Base-by-base conservation (phyloP, 2,113 vertebrate species). In the Gadus chalcogrammus region DNA sequence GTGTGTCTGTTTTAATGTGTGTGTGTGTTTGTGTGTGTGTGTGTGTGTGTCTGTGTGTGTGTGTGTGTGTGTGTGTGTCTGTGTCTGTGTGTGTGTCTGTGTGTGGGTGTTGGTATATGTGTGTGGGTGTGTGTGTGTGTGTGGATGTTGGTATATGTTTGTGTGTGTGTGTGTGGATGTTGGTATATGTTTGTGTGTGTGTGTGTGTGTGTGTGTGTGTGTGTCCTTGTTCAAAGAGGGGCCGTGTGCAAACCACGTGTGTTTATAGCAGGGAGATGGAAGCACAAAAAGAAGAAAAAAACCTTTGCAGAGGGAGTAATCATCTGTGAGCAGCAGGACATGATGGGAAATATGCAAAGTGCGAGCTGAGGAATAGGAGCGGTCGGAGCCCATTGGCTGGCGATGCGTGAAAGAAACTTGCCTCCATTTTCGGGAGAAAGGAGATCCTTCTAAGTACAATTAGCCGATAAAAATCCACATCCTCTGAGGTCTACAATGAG, bases 291-390 rank as follows among this genome's bases (percentile, higher is more conserved):
- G 55, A 58, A 58, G n/a, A 8, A 16, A n/a, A n/a, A 17, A 16
- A 16, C 15, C 16, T 88, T 69, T 89, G 84, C 88, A 89, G 90
- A 88, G 87, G 88, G 89, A 89, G 89, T 89, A 90, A 91, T 91
- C 88, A 91, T 92, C 88, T 90, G 87, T 88, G 91, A 91, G 90
- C 88, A 91, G 88, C 87, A 81, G 88, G 88, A 89, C 89, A 87
- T 90, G 89, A 92, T 92, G 87, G 90, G 84, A 92, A 90, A 92
- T 91, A 92, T 92, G 88, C 88, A 90, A 91, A 91, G 84, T 81
- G 81, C 85, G 81, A 72, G 73, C 76, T 72, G 83, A 85, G 86
- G 83, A 88, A 89, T 79, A 84, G 83, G 75, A 75, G 81, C 71
- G 84, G 89, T 91, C 88, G 82, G 87, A 88, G 87, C 86, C 88